Percentiles rank a stretch among this genome's conserved stretches.
These are phyloP conservation scores for Adelosebastes latens DNA, from an alignment of 2,797 vertebrate genomes.

Conservation along the genomic window DNA sequence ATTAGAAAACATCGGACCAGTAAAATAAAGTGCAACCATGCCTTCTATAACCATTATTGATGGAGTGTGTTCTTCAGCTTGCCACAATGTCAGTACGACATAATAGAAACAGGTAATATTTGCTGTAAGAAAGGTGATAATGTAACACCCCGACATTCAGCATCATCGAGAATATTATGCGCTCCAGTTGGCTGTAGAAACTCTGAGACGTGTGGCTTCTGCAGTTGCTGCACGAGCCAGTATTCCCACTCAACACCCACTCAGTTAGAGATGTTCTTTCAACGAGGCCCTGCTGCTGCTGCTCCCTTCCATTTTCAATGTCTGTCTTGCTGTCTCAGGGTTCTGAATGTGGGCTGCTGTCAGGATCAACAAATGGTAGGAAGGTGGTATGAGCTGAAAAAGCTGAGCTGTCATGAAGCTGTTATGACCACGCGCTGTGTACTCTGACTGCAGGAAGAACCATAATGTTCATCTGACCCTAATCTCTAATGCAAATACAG, in stretches of 20 bases:
- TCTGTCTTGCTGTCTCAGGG: slow-evolving; percentile 40
- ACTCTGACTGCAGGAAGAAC: not conserved
- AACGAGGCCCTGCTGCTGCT: slow-evolving; percentile 21
- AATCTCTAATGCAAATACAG: not conserved
- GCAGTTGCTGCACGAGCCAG: slow-evolving; percentile 43
- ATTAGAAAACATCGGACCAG: not conserved
- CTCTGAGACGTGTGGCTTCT: slow-evolving; percentile 26
- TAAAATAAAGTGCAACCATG: not conserved
- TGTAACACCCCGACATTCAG: not conserved
- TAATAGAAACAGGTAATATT: slow-evolving; percentile 1
- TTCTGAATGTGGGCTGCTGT: slow-evolving; percentile 41
- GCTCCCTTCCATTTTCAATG: slow-evolving; percentile 43
- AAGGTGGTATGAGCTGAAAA: slow-evolving; percentile 12
- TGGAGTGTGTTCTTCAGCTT: not conserved
- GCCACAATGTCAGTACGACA: not conserved
- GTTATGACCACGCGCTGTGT: not conserved
- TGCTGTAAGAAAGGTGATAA: not conserved
- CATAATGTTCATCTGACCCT: not conserved
- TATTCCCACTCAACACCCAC: slow-evolving; percentile 66
- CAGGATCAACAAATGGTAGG: slow-evolving; percentile 48
- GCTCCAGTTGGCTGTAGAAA: slow-evolving; percentile 29
- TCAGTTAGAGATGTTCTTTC: slow-evolving; percentile 57
- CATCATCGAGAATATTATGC: slow-evolving; percentile 12
- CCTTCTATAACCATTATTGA: not conserved
- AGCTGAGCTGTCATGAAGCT: not conserved